Evolutionary conservation across 1,140 invertebrate species (phyloP).

Genomic region (Parasteatoda tepidariorum): DNA sequence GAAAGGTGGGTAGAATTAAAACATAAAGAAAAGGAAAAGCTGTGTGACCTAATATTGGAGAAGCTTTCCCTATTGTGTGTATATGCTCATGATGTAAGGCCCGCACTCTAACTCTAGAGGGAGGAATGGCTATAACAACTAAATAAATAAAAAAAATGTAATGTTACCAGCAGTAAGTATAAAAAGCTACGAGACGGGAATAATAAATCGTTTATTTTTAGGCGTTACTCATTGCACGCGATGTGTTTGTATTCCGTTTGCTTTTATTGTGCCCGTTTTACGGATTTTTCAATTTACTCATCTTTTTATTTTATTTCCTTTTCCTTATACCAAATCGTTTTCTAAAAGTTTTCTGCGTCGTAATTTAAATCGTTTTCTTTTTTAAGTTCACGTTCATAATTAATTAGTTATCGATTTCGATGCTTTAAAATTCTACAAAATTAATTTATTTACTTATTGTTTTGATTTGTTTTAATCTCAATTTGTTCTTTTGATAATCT

Average conservation of each 20-base stretch:
- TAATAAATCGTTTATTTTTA: constrained; percentile 18
- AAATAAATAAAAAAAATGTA: constrained; percentile 13
- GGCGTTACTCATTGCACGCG: neutral
- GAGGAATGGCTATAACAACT: constrained; percentile 1
- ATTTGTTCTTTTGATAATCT: no score
- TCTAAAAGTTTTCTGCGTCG: no score
- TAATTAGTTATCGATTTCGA: no score
- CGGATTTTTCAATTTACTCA: neutral
- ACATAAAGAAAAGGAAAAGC: neutral
- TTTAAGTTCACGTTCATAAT: no score
- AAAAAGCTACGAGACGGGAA: neutral
- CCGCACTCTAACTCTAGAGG: neutral
- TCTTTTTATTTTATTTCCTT: neutral
- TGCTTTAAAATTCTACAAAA: no score
- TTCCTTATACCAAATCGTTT: no score
- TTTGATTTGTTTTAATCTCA: no score
- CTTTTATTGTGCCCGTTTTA: neutral
- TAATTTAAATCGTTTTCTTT: no score
- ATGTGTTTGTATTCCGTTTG: neutral
- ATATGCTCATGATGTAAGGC: constrained; percentile 27
- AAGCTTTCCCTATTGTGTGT: constrained; percentile 45
- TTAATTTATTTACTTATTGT: no score
- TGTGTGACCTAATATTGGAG: constrained; percentile 41
- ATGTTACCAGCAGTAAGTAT: neutral
- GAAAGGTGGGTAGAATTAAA: neutral